Conservation (phyloP, 2,888 invertebrate species). For the Dryomyza anilis region DNA sequence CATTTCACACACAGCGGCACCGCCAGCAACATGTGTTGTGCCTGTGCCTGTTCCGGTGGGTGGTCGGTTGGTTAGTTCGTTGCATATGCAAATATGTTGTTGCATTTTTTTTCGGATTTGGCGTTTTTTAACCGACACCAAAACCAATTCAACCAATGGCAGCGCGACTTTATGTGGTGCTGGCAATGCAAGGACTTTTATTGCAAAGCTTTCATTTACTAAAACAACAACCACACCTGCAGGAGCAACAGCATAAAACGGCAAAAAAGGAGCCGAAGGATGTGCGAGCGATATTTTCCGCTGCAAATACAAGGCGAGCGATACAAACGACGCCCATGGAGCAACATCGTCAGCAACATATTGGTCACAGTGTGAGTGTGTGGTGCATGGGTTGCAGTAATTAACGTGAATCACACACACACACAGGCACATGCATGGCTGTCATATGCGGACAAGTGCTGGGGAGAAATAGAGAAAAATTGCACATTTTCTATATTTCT, state of each 20-base stretch:
- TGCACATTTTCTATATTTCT: conserved; percentile 6
- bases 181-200: conserved; percentile 17
- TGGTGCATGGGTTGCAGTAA: conserved; percentile 19
- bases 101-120: conserved; percentile 18
- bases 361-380: conserved; percentile 3
- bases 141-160: conserved; percentile 37
- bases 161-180: conserved; percentile 28
- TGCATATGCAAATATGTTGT: conserved; percentile 35
- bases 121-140: conserved; percentile 6
- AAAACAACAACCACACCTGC: not conserved
- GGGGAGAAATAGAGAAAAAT: conserved; percentile 10
- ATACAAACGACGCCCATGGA: conserved; percentile 34
- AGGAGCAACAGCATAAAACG: not conserved
- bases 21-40: conserved; percentile 13
- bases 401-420: conserved; percentile 36
- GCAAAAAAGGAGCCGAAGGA: conserved; percentile 12
- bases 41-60: too few relatives aligned
- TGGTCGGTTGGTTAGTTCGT: conserved; percentile 32
- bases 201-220: conserved; percentile 9
- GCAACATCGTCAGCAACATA: not conserved
- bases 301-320: conserved; percentile 29
- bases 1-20: not conserved
- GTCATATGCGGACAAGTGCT: not conserved
- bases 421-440: not conserved
- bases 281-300: conserved; percentile 28